Evolutionary conservation across 2,888 invertebrate species (phyloP).

Genomic region (Caenorhabditis wallacei): DNA sequence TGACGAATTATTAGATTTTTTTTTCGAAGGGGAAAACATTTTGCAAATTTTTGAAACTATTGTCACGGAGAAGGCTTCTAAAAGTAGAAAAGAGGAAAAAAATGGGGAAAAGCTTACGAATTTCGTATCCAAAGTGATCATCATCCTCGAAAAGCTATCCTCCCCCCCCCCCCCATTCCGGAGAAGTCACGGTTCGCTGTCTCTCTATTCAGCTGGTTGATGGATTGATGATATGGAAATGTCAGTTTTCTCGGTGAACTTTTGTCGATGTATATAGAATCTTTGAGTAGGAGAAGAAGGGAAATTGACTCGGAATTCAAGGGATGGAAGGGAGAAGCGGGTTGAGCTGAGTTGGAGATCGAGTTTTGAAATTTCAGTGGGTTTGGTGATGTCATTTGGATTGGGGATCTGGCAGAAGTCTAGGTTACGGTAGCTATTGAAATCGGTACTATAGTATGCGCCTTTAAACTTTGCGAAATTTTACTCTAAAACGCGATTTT

Average conservation of each 20-base stretch:
- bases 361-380: too few relatives aligned
- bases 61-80: background rate
- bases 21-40: background rate
- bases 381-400: slow-evolving; percentile 20
- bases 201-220: slow-evolving; percentile 27
- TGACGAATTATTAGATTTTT: slow-evolving; percentile 18
- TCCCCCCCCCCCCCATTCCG: background rate
- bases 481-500: too few relatives aligned
- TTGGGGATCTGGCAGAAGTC: background rate
- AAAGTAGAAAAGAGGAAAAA: background rate
- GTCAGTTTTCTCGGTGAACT: slow-evolving; percentile 42
- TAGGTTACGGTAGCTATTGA: too few relatives aligned
- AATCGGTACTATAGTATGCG: too few relatives aligned
- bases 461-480: too few relatives aligned
- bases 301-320: slow-evolving; percentile 36
- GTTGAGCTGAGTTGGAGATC: slow-evolving; percentile 6
- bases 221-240: slow-evolving; percentile 48
- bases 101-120: background rate
- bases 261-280: slow-evolving; percentile 40
- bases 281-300: slow-evolving; percentile 7
- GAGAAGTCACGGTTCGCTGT: slow-evolving; percentile 34
- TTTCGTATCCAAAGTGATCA: slow-evolving; percentile 21
- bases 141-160: background rate
- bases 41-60: background rate
- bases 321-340: background rate